A percentile compares a stretch with the other conserved stretches of the same genome.
phyloP scores from a whole-genome alignment of 2,113 vertebrate genomes.

The Pelobates fuscus region DNA sequence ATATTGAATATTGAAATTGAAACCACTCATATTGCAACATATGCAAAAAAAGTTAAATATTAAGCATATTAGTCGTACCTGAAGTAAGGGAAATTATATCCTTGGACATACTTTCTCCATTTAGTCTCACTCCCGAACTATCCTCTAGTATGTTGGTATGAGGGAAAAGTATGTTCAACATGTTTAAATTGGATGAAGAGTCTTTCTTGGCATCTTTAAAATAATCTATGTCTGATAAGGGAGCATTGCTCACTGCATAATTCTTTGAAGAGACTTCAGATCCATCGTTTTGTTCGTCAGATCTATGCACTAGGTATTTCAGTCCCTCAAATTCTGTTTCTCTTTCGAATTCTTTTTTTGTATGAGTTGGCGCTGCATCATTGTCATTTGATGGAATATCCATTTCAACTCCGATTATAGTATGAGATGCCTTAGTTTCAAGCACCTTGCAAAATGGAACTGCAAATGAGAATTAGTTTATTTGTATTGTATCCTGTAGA shows the following conservation, averaged over 20 bases:
- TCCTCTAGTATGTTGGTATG: neutral
- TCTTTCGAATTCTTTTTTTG: neutral
- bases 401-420: constrained; percentile 41
- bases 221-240: neutral
- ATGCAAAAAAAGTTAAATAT: too few relatives aligned
- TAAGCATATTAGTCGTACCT: too few relatives aligned
- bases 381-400: constrained; percentile 3
- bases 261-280: neutral
- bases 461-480: constrained; percentile 46
- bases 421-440: constrained; percentile 58
- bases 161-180: neutral
- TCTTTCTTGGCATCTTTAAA: neutral
- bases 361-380: neutral
- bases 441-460: constrained; percentile 70
- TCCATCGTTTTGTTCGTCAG: neutral
- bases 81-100: neutral
- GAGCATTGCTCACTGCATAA: neutral
- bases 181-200: neutral
- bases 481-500: neutral
- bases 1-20: too few relatives aligned
- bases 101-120: neutral
- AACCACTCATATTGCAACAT: too few relatives aligned
- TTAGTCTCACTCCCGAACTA: neutral
- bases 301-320: neutral
- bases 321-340: neutral